Conservation (phyloP, 2,113 vertebrate genomes). For the Sturnus vulgaris region DNA sequence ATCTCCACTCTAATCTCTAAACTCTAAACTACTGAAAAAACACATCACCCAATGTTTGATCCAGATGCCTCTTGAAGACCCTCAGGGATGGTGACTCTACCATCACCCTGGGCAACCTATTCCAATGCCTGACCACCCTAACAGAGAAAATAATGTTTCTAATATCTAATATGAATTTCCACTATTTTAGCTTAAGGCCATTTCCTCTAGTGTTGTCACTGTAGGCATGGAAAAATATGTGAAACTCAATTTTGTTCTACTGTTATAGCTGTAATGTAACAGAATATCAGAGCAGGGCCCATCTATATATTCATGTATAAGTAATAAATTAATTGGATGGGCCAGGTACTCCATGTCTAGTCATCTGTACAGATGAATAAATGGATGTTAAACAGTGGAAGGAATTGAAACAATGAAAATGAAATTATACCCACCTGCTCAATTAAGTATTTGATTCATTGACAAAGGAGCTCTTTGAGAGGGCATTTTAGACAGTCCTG, state of each 20-base stretch:
- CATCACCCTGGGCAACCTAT: not conserved
- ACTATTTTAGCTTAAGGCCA: not conserved
- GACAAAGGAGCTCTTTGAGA: not conserved
- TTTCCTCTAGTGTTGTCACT: not conserved
- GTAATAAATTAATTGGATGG: not conserved
- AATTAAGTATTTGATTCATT: not conserved
- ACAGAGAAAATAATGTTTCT: not conserved
- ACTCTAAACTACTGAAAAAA: not conserved
- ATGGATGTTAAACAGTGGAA: not conserved
- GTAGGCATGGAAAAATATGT: not conserved
- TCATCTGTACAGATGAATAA: not conserved
- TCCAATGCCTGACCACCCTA: not conserved
- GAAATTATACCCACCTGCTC: not conserved
- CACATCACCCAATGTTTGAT: not conserved
- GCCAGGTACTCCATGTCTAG: not conserved
- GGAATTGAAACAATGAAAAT: not conserved
- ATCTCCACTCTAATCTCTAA: not conserved
- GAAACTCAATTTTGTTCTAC: not conserved
- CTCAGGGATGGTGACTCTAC: not conserved
- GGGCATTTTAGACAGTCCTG: not conserved
- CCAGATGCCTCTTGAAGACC: not conserved
- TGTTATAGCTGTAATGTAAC: not conserved
- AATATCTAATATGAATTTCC: not conserved
- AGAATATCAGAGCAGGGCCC: not conserved
- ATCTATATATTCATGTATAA: not conserved